Conservation (phyloP, 2,113 vertebrate species). For the Psephotus haematonotus region DNA sequence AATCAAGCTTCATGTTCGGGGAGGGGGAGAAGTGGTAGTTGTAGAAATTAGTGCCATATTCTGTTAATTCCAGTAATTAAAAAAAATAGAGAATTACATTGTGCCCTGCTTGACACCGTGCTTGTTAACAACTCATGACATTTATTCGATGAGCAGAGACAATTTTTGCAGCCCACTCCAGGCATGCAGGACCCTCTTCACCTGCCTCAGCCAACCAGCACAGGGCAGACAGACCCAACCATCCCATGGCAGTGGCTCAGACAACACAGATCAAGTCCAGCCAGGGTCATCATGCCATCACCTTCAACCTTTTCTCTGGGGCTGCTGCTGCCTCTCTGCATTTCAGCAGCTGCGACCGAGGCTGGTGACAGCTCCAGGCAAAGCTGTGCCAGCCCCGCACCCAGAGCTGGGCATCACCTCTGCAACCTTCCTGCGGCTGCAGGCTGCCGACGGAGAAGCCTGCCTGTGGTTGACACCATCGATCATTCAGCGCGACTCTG, state of each 20-base stretch:
- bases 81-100: constrained; percentile 78
- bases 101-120: constrained; percentile 67
- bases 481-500: neutral
- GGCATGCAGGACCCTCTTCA: neutral
- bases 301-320: neutral
- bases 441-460: neutral
- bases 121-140: constrained; percentile 77
- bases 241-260: neutral
- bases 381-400: neutral
- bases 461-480: neutral
- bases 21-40: constrained; percentile 64
- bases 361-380: neutral
- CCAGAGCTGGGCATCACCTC: neutral
- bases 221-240: neutral
- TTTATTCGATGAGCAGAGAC: constrained; percentile 50
- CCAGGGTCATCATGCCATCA: neutral
- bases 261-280: neutral
- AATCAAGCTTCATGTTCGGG: constrained; percentile 81
- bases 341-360: neutral
- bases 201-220: accelerated
- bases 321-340: neutral
- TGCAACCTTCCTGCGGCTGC: neutral
- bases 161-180: neutral
- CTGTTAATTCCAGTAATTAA: constrained; percentile 83
- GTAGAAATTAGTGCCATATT: constrained; percentile 76